These are phyloP conservation scores for Tiliqua scincoides DNA, from an alignment of 2,113 vertebrate genomes.

Conservation along the genomic window DNA sequence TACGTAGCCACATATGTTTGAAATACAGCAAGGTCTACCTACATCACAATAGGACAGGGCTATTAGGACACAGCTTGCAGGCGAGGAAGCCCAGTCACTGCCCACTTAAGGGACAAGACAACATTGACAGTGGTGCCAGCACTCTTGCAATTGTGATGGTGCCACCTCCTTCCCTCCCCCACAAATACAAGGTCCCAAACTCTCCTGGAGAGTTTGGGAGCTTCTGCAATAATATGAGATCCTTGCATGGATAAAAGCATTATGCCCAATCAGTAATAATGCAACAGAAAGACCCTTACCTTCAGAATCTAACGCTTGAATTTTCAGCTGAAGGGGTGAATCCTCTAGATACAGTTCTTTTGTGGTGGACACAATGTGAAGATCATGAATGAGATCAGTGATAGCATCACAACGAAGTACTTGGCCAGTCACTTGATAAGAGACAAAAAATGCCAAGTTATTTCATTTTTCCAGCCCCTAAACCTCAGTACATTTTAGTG, in stretches of 20 bases:
- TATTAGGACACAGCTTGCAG: too few species aligned
- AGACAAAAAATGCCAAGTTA: conserved; percentile 22
- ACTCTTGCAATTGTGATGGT: too few species aligned
- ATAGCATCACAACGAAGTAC: conserved; percentile 94
- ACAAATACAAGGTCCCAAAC: too few species aligned
- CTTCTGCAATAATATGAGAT: too few species aligned
- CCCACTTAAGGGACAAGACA: too few species aligned
- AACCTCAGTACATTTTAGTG: not conserved
- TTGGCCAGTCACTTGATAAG: conserved; percentile 86
- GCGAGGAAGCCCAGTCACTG: too few species aligned
- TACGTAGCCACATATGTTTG: not conserved
- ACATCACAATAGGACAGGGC: rapidly evolving
- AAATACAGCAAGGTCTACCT: not conserved
- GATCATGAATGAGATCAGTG: conserved; percentile 89
- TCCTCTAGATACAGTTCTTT: conserved; percentile 96
- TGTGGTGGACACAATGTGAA: conserved; percentile 94
- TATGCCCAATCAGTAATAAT: not conserved
- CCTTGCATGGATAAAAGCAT: not conserved
- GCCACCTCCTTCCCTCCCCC: too few species aligned
- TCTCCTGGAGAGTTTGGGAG: too few species aligned
- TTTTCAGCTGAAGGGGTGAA: conserved; percentile 89
- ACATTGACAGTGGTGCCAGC: too few species aligned
- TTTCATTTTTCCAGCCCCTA: not conserved
- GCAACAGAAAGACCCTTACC: conserved; percentile 72
- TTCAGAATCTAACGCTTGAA: conserved; percentile 94